phyloP scores from a whole-genome alignment of 2,113 vertebrate species.

The Anolis sagrei region DNA sequence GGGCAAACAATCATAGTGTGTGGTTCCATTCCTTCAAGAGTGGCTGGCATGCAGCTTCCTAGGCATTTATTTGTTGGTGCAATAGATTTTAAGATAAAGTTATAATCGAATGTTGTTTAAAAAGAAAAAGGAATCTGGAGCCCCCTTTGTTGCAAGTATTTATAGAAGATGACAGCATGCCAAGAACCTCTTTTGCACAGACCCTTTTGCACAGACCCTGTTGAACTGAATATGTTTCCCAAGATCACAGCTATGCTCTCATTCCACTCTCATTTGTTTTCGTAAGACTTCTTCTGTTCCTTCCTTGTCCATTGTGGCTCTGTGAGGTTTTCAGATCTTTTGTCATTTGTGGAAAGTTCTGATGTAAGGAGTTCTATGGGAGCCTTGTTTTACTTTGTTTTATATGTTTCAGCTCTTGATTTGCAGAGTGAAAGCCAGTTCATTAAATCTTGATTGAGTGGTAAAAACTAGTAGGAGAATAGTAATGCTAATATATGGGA shows the following conservation, averaged over 20 bases:
- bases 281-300: neutral
- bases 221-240: neutral
- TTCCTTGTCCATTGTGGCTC: neutral
- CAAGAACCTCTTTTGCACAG: neutral
- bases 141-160: neutral
- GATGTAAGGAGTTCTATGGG: slow-evolving; percentile 34
- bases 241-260: neutral
- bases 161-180: neutral
- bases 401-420: slow-evolving; percentile 34
- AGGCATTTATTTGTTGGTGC: neutral
- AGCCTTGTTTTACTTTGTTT: slow-evolving; percentile 43
- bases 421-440: slow-evolving; percentile 19
- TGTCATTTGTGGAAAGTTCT: neutral
- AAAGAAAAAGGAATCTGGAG: neutral
- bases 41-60: neutral
- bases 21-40: neutral
- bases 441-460: neutral
- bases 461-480: neutral
- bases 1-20: neutral
- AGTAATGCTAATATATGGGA: neutral
- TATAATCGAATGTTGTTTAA: slow-evolving; percentile 2
- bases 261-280: neutral
- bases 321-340: neutral
- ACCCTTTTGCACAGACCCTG: neutral
- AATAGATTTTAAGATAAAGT: neutral